Conservation (phyloP, 2,797 vertebrate genomes). For the Pipistrellus pipistrellus region DNA sequence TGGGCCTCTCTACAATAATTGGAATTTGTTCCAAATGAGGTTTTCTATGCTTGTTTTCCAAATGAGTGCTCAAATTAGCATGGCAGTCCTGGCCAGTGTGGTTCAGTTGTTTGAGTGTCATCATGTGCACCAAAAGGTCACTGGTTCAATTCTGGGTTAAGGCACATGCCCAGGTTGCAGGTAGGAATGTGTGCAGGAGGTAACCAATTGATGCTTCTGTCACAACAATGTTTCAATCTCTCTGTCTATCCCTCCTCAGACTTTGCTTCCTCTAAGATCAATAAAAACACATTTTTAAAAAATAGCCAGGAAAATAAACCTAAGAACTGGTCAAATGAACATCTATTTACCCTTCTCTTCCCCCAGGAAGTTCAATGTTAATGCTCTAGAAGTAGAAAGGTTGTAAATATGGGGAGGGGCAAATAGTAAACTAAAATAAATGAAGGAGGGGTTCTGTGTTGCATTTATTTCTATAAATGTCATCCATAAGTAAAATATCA, state of each 20-base stretch:
- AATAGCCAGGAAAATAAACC: slow-evolving; percentile 49
- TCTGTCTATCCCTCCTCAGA: too few species aligned
- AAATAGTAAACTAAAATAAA: background rate
- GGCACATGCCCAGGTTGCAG: too few species aligned
- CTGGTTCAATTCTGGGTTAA: too few species aligned
- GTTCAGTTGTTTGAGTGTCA: too few species aligned
- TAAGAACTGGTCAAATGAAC: background rate
- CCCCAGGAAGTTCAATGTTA: background rate
- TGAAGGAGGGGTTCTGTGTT: background rate
- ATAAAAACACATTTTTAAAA: background rate
- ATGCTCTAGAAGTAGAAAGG: background rate
- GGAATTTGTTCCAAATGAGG: slow-evolving; percentile 56
- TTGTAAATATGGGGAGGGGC: background rate
- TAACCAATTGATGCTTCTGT: too few species aligned
- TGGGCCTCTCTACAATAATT: slow-evolving; percentile 37
- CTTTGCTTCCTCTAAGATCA: too few species aligned
- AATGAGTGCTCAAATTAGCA: slow-evolving; percentile 2
- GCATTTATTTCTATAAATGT: background rate
- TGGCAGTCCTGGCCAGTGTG: too few species aligned
- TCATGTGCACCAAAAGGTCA: too few species aligned
- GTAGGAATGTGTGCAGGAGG: too few species aligned
- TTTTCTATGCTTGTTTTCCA: slow-evolving; percentile 41
- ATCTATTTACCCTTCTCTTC: background rate
- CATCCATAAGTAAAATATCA: background rate
- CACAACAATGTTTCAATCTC: too few species aligned